phyloP scores from a whole-genome alignment of 1,140 invertebrate species.

The Drosophila prosaltans region DNA sequence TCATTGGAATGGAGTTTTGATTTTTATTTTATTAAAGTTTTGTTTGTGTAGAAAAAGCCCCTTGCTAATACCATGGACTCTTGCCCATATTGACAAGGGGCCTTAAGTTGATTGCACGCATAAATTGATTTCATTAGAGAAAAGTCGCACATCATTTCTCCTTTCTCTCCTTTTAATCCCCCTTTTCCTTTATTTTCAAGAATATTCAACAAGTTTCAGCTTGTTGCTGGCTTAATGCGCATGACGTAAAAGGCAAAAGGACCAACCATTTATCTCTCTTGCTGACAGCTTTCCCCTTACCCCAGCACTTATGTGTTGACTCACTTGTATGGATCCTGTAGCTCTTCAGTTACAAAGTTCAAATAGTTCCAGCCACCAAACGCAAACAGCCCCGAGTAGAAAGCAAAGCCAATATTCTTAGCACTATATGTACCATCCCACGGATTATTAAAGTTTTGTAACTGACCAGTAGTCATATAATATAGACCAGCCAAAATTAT shows the following conservation, averaged over 20 bases:
- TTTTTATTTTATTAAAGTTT: not conserved
- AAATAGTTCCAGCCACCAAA: constrained; percentile 98
- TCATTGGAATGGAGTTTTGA: no score
- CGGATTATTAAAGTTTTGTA: constrained; percentile 88
- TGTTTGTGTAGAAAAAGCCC: not conserved
- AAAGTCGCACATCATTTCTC: not conserved
- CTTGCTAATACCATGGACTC: not conserved
- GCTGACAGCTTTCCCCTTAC: constrained; percentile 24
- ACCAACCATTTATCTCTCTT: constrained; percentile 50
- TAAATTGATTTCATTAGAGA: constrained; percentile 77
- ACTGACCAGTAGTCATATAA: constrained; percentile 88
- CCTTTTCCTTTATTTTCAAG: constrained; percentile 31
- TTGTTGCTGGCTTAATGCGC: constrained; percentile 66
- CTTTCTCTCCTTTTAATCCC: not conserved
- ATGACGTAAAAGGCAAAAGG: constrained; percentile 55
- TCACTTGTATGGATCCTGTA: constrained; percentile 96
- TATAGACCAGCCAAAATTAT: constrained; percentile 93
- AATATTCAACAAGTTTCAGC: constrained; percentile 71
- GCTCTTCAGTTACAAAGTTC: constrained; percentile 97
- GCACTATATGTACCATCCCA: constrained; percentile 88
- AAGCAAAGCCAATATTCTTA: constrained; percentile 89
- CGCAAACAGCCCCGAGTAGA: constrained; percentile 98
- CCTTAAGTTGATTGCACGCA: constrained; percentile 69
- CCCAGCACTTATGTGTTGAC: constrained; percentile 53
- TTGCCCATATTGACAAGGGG: not conserved